Base-by-base conservation (phyloP, 2,797 vertebrate species). In the Amniataba percoides region DNA sequence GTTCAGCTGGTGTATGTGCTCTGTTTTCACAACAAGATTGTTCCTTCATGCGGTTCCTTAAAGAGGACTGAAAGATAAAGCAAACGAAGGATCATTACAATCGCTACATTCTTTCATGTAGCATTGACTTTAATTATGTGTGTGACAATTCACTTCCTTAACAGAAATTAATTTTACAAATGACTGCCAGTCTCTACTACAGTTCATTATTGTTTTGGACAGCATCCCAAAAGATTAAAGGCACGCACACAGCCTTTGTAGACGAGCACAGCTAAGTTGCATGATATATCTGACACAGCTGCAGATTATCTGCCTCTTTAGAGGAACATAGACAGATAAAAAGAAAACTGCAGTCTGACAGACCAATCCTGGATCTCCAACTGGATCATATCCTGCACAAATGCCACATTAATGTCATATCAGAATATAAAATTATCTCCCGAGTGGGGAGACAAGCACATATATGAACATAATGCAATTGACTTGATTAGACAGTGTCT, bases 11-110 rank as follows among this genome's bases (percentile, higher is more conserved):
- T 65, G 39, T 27, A 6, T 64, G 49, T 43, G 43, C 6, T 7
- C n/a, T 5, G 18, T 16, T 48, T 48, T 48, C 46, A n/a, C 9
- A 56, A 43, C 27, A 19, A 66, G 2, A 21, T 21, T n/a, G 51
- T 58, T 43, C 3, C 15, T 60, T 81, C 81, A 80, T 71, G 46
- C 60, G 52, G 73, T 61, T 83, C 43, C 66, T 63, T 92, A 81
- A 40, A 58, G 53, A 72, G 21, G 27, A 65, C 46, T 39, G 51
- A 64, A 46, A 58, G 43, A 70, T 27, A 18, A 71, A 62, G 55
- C 34, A 57, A 51, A 48, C 59, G 39, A 40, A n/a, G 15, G 39
- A 67, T 75, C 13, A 75, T 48, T 25, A 16, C 13, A 46, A 63
- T 74, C n/a, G 63, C 5, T n/a, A 46, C 14, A 15, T 58, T 52